Evolutionary conservation across 2,113 vertebrate species (phyloP).

Genomic region (Dasyprocta punctata): DNA sequence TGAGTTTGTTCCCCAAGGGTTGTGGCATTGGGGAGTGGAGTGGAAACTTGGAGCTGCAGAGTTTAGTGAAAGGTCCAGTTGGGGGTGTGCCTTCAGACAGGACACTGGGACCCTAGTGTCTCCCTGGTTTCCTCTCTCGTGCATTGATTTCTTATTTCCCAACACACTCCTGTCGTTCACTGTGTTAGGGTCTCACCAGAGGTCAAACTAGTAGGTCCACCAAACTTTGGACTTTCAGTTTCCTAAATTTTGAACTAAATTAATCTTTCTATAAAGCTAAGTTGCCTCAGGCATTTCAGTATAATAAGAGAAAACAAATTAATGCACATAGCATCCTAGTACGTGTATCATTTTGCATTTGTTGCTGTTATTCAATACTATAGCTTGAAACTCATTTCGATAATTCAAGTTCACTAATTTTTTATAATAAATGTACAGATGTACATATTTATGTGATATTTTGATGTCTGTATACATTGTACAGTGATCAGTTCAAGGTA

Average conservation of each 20-base stretch:
- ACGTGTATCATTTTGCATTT: neutral
- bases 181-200: neutral
- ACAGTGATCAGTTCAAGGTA: neutral
- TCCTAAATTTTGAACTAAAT: neutral
- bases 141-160: neutral
- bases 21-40: neutral
- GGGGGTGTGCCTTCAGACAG: neutral
- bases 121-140: neutral
- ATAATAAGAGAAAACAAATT: neutral
- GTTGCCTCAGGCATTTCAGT: neutral
- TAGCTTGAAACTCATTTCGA: neutral
- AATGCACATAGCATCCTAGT: neutral
- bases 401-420: neutral
- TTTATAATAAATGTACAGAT: neutral
- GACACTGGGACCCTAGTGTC: fast-evolving
- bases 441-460: neutral
- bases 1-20: neutral
- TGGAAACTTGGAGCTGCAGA: neutral
- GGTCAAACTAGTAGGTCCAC: neutral
- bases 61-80: neutral
- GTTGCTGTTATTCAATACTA: neutral
- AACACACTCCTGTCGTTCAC: neutral
- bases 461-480: neutral
- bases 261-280: neutral
- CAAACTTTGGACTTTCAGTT: neutral